phyloP scores from a whole-genome alignment of 2,797 vertebrate genomes.

The Anabacerthia variegaticeps region DNA sequence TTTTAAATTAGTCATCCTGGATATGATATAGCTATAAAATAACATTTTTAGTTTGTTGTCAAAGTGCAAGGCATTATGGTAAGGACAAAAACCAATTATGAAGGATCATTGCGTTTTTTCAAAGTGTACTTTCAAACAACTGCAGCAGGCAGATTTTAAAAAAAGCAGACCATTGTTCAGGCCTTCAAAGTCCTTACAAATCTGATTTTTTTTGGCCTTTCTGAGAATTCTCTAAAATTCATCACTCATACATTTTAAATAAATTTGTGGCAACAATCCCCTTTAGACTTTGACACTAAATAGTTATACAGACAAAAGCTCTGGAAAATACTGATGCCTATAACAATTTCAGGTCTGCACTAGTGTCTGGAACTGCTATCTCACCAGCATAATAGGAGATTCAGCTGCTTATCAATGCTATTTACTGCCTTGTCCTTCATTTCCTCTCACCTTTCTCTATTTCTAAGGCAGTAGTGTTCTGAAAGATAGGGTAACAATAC shows the following conservation, averaged over 20 bases:
- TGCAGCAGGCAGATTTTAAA: neutral
- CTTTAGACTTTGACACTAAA: neutral
- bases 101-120: neutral
- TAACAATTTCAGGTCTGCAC: neutral
- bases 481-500: neutral
- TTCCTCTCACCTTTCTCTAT: accelerated
- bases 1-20: neutral
- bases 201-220: neutral
- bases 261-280: neutral
- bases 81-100: neutral
- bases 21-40: neutral
- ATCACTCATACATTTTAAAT: neutral
- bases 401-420: neutral
- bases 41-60: neutral
- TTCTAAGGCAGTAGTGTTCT: neutral
- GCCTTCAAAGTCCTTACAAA: neutral
- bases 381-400: neutral
- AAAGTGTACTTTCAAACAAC: neutral
- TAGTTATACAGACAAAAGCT: neutral
- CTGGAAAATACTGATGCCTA: neutral
- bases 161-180: neutral
- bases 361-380: neutral
- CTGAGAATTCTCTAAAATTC: neutral
- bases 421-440: neutral
- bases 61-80: neutral